Conservation (phyloP, 2,888 invertebrate genomes). For the Dynastes tityus region DNA sequence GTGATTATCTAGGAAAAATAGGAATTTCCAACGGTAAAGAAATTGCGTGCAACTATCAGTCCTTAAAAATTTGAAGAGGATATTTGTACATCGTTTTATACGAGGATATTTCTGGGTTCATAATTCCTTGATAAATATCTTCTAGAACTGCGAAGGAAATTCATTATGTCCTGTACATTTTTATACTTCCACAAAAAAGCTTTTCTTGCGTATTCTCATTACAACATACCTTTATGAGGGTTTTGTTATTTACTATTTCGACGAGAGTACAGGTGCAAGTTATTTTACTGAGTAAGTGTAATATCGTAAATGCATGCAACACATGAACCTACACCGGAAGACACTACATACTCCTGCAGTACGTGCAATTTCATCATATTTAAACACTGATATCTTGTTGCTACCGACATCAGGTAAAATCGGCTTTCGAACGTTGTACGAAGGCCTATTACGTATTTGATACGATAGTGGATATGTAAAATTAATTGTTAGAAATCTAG, state of each 20-base stretch:
- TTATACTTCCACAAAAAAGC: not conserved
- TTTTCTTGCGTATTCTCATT: not conserved
- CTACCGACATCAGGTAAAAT: constrained; percentile 1
- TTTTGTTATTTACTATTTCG: not conserved
- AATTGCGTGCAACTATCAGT: too few species aligned
- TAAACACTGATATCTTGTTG: not conserved
- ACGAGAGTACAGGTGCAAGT: not conserved
- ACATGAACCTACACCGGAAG: not conserved
- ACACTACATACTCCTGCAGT: not conserved
- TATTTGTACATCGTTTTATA: too few species aligned
- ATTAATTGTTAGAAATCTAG: too few species aligned
- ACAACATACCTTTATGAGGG: not conserved
- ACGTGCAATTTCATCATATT: not conserved
- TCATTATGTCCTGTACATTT: too few species aligned
- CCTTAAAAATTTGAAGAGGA: too few species aligned
- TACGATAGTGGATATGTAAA: not conserved
- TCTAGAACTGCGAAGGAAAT: not conserved
- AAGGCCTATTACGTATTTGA: not conserved
- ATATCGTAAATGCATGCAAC: constrained; percentile 23
- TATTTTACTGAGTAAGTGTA: constrained; percentile 1
- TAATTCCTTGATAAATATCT: not conserved
- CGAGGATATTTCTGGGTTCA: too few species aligned
- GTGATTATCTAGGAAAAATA: too few species aligned
- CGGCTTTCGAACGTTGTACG: not conserved
- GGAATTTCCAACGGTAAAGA: too few species aligned